Conservation (phyloP, 53 echinoderm and acorn worm genomes). For the Crossaster papposus region DNA sequence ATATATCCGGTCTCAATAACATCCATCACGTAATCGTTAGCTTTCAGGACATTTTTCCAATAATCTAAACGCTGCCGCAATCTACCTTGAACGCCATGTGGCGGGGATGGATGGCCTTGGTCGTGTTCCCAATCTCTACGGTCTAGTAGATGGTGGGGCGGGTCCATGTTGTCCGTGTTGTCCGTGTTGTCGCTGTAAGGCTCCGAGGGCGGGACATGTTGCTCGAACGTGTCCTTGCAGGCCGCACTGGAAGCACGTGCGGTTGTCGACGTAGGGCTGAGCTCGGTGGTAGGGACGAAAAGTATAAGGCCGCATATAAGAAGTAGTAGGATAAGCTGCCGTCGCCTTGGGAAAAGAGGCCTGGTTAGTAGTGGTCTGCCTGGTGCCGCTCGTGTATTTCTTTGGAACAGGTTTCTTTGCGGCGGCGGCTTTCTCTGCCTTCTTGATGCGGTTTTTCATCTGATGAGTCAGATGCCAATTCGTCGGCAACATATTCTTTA, state of each 20-base stretch:
- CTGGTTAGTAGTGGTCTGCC: no score
- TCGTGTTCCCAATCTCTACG: not conserved
- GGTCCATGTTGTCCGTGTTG: not conserved
- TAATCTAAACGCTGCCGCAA: not conserved
- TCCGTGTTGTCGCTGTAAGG: not conserved
- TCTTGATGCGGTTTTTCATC: no score
- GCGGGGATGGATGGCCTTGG: not conserved
- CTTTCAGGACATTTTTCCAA: slow-evolving; percentile 40
- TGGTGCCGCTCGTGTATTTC: no score
- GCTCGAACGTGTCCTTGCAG: slow-evolving; percentile 29
- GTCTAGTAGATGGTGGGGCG: not conserved
- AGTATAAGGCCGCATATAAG: no score
- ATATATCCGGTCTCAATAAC: slow-evolving; percentile 34
- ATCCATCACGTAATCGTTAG: slow-evolving; percentile 34
- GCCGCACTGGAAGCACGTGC: slow-evolving; percentile 34
- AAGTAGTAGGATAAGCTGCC: no score
- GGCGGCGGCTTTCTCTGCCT: no score
- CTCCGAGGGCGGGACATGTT: slow-evolving; percentile 28
- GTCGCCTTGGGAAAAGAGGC: no score
- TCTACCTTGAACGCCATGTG: slow-evolving; percentile 32
- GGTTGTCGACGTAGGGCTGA: not conserved
- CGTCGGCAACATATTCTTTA: no score
- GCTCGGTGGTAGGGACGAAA: not conserved
- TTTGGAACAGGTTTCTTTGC: no score
- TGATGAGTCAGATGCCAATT: no score